A percentile compares a stretch with the other conserved stretches of the same genome.
Evolutionary conservation across 1,140 invertebrate genomes (phyloP).

Genomic region (Doryteuthis pealeii): DNA sequence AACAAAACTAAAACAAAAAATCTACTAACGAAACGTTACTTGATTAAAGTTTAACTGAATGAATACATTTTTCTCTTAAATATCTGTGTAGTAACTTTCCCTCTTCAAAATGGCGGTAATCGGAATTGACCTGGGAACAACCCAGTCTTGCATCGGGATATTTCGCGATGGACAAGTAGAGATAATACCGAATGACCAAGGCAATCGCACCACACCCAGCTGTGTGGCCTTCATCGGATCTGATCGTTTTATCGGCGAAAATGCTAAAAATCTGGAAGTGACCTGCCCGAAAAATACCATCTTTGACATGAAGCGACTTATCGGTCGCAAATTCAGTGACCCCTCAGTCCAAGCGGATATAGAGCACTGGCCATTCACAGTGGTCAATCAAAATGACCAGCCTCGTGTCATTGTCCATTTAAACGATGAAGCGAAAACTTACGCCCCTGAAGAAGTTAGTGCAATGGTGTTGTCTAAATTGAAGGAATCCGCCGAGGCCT

Average conservation of each 20-base stretch:
- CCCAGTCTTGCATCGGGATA: conserved; percentile 97
- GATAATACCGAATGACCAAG: conserved; percentile 98
- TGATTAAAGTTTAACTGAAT: too few species aligned
- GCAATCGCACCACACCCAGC: conserved; percentile 96
- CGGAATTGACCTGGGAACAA: conserved; percentile 98
- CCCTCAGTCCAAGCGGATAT: conserved; percentile 86
- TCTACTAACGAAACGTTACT: too few species aligned
- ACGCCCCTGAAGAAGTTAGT: conserved; percentile 87
- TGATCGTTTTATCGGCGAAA: conserved; percentile 94
- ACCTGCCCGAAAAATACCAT: conserved; percentile 96
- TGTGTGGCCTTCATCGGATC: conserved; percentile 97
- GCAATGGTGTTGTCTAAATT: conserved; percentile 84
- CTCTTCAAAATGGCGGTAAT: neutral
- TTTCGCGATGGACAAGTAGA: conserved; percentile 98
- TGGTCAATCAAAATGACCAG: conserved; percentile 56
- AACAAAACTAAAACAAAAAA: too few species aligned
- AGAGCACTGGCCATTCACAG: conserved; percentile 79
- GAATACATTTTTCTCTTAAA: too few species aligned
- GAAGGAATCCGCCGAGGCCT: conserved; percentile 91
- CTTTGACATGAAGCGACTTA: conserved; percentile 94
- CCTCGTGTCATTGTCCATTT: conserved; percentile 81
- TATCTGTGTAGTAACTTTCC: too few species aligned
- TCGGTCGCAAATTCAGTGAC: conserved; percentile 92
- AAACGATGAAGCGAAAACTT: conserved; percentile 80
- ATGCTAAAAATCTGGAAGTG: conserved; percentile 96